Conservation (phyloP, 2,888 invertebrate species). For the Idaea dimidiata region DNA sequence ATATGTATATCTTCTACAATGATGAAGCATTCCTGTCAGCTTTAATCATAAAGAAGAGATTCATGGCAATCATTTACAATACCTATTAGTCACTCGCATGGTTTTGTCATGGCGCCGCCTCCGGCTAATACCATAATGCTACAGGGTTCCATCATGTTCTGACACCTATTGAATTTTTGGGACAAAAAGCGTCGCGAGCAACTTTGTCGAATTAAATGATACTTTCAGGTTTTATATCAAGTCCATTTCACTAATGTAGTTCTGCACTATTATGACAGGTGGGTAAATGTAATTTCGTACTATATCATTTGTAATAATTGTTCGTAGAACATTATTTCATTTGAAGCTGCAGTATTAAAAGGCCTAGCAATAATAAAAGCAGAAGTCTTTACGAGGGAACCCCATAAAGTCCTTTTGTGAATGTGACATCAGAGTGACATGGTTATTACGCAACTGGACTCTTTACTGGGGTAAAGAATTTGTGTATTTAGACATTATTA, state of each 20-base stretch:
- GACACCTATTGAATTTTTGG: constrained; percentile 47
- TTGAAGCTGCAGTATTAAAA: background rate
- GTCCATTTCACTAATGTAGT: background rate
- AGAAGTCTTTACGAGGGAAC: constrained; percentile 11
- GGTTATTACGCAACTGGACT: constrained; percentile 14
- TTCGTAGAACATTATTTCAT: background rate
- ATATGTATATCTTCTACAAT: background rate
- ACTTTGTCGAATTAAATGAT: background rate
- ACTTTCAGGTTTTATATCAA: background rate
- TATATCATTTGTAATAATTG: background rate
- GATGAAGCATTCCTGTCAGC: background rate
- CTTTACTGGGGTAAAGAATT: constrained; percentile 10
- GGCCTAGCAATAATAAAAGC: background rate
- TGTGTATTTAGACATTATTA: constrained; percentile 1
- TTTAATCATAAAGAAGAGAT: constrained; percentile 1
- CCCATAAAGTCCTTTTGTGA: constrained; percentile 9
- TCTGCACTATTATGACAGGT: background rate
- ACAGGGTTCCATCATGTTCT: constrained; percentile 36
- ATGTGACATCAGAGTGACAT: constrained; percentile 8
- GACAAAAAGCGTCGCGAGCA: constrained; percentile 32
- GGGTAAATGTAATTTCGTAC: background rate
- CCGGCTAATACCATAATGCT: background rate
- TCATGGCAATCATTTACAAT: constrained; percentile 1
- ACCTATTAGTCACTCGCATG: constrained; percentile 1
- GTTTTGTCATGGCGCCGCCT: background rate